Evolutionary conservation across 1,140 invertebrate species (phyloP).

Genomic region (Argopecten irradians): DNA sequence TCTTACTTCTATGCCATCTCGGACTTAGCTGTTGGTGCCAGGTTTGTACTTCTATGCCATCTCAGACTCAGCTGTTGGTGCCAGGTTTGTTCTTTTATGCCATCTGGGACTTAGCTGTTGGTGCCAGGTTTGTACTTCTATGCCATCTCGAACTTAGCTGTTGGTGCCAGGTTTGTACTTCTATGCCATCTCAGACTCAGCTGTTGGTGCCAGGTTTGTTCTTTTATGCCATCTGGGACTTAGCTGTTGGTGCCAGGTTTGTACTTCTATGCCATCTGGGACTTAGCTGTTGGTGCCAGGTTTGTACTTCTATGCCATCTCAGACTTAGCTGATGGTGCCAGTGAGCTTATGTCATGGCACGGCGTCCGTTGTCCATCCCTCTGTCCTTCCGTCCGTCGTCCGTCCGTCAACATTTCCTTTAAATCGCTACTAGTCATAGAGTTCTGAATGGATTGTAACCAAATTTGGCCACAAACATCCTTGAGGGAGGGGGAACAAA

Average conservation of each 20-base stretch:
- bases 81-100: constrained; percentile 97
- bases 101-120: constrained; percentile 85
- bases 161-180: constrained; percentile 96
- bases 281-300: constrained; percentile 74
- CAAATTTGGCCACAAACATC: too few relatives aligned
- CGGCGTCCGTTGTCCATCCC: too few relatives aligned
- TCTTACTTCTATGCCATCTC: constrained; percentile 99
- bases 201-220: not conserved
- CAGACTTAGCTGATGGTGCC: constrained; percentile 97
- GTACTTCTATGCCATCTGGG: constrained; percentile 98
- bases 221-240: constrained; percentile 96
- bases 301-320: constrained; percentile 89
- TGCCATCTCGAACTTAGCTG: constrained; percentile 97
- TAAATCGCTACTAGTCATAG: too few relatives aligned
- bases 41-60: constrained; percentile 90
- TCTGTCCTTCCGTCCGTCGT: too few relatives aligned
- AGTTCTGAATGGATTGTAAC: too few relatives aligned
- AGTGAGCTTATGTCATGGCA: too few relatives aligned
- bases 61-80: constrained; percentile 97
- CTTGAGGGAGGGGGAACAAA: too few relatives aligned
- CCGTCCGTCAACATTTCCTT: too few relatives aligned
- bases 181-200: constrained; percentile 94
- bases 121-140: constrained; percentile 79
- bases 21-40: constrained; percentile 96
- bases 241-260: constrained; percentile 95